Evolutionary conservation across 1,140 invertebrate genomes (phyloP).

Genomic region (Drosophila carrolli): DNA sequence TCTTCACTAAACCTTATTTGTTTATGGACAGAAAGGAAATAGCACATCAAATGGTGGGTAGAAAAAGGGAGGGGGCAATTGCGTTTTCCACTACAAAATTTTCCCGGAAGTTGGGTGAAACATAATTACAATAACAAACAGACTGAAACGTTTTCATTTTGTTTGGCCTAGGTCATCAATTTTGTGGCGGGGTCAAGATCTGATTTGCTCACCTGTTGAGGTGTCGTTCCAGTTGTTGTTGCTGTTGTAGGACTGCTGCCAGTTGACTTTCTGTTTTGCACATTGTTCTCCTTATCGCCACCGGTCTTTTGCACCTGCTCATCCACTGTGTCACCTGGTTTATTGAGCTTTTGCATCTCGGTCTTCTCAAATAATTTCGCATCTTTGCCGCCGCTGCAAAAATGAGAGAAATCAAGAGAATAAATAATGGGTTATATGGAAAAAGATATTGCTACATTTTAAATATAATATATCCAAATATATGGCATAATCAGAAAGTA

Average conservation of each 20-base stretch:
- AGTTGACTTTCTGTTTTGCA: conserved; percentile 49
- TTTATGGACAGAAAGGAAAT: conserved; percentile 26
- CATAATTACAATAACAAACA: conserved; percentile 32
- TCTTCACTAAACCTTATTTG: conserved; percentile 4
- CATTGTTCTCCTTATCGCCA: conserved; percentile 56
- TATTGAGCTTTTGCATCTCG: conserved; percentile 66
- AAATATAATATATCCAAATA: neutral
- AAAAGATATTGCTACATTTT: neutral
- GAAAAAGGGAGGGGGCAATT: conserved; percentile 2
- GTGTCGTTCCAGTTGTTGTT: conserved; percentile 21
- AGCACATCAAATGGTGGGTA: conserved; percentile 14
- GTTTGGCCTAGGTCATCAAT: conserved; percentile 62
- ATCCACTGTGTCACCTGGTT: conserved; percentile 13
- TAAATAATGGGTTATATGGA: neutral
- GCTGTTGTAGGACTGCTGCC: conserved; percentile 38
- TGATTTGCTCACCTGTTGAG: conserved; percentile 54
- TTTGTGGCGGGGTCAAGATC: conserved; percentile 24
- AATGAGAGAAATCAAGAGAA: neutral
- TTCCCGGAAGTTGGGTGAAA: conserved; percentile 19
- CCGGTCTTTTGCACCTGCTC: conserved; percentile 27
- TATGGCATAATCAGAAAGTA: too few species aligned
- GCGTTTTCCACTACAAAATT: conserved; percentile 4
- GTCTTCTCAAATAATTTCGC: conserved; percentile 68
- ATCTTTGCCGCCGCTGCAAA: conserved; percentile 72
- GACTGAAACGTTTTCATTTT: conserved; percentile 12